Evolutionary conservation across 92 coral and sea anemone genomes (phyloP).

Genomic region (Porites evermanni): DNA sequence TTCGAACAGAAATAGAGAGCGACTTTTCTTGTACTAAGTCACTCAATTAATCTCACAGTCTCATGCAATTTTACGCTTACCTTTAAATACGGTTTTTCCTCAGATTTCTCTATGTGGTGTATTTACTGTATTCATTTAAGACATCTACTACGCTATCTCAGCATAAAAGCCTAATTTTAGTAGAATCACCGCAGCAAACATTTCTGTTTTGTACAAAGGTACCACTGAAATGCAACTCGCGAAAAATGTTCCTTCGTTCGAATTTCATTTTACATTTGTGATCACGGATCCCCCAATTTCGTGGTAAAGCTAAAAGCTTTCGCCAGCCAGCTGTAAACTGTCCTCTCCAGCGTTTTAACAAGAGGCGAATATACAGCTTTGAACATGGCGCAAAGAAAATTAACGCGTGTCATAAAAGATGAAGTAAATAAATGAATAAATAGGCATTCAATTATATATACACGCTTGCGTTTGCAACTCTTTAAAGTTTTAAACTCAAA

Average conservation of each 20-base stretch:
- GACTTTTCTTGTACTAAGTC: neutral
- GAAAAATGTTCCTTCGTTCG: neutral
- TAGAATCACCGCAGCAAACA: slow-evolving; percentile 9
- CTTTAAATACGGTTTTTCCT: neutral
- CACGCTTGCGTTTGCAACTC: neutral
- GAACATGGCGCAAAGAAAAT: neutral
- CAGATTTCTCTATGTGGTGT: neutral
- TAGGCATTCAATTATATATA: neutral
- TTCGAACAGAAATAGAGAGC: neutral
- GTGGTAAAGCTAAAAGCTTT: neutral
- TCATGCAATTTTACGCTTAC: neutral
- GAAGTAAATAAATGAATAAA: slow-evolving; percentile 9
- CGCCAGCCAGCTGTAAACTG: neutral
- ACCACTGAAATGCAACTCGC: neutral
- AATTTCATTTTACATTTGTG: neutral
- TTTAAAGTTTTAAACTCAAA: neutral
- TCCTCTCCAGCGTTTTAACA: neutral
- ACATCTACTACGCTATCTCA: slow-evolving; percentile 18
- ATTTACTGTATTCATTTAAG: slow-evolving; percentile 7
- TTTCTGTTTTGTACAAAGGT: neutral
- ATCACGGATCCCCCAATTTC: neutral
- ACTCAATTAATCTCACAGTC: neutral
- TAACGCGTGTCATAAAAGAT: neutral
- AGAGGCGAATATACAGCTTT: neutral
- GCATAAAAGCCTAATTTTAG: slow-evolving; percentile 6